Evolutionary conservation across 2,113 vertebrate genomes (phyloP).

Genomic region (Nansenia antarctica): DNA sequence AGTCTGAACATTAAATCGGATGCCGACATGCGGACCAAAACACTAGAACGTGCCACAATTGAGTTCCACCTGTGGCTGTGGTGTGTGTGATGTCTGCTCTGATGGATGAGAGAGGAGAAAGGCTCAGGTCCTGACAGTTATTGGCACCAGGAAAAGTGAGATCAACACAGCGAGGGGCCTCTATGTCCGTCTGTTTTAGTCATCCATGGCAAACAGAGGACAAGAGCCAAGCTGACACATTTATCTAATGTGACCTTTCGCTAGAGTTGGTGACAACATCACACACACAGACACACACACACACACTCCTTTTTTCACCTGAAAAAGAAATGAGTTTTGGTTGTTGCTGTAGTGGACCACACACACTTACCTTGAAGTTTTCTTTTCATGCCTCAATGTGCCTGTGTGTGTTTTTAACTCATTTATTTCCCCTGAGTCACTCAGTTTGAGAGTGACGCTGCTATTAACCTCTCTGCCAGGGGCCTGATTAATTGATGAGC

Average conservation of each 20-base stretch:
- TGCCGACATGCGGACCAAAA: too few species aligned
- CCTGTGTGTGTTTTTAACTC: slow-evolving; percentile 44
- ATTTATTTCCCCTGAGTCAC: slow-evolving; percentile 54
- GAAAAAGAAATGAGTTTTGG: slow-evolving; percentile 11
- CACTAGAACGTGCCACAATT: background rate
- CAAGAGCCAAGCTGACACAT: slow-evolving; percentile 28
- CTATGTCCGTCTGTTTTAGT: background rate
- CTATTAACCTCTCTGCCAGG: slow-evolving; percentile 25
- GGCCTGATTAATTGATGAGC: slow-evolving; percentile 28
- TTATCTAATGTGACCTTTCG: slow-evolving; percentile 37
- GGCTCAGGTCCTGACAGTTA: background rate
- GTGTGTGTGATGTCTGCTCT: background rate
- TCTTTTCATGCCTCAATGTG: slow-evolving; percentile 37
- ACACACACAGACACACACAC: too few species aligned
- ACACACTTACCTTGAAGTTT: slow-evolving; percentile 21
- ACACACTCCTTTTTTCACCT: slow-evolving; percentile 11
- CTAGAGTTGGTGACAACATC: slow-evolving; percentile 22
- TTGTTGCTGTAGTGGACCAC: background rate
- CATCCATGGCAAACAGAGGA: slow-evolving; percentile 26
- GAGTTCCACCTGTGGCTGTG: background rate
- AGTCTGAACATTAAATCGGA: too few species aligned
- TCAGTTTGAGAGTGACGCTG: slow-evolving; percentile 32
- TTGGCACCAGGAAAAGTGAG: background rate
- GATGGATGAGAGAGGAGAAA: background rate
- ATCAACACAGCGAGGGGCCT: slow-evolving; percentile 4